A percentile compares a stretch with the other conserved stretches of the same genome.
Evolutionary conservation across 2,797 vertebrate species (phyloP).

Genomic region (Melanotaenia parkinsoni): DNA sequence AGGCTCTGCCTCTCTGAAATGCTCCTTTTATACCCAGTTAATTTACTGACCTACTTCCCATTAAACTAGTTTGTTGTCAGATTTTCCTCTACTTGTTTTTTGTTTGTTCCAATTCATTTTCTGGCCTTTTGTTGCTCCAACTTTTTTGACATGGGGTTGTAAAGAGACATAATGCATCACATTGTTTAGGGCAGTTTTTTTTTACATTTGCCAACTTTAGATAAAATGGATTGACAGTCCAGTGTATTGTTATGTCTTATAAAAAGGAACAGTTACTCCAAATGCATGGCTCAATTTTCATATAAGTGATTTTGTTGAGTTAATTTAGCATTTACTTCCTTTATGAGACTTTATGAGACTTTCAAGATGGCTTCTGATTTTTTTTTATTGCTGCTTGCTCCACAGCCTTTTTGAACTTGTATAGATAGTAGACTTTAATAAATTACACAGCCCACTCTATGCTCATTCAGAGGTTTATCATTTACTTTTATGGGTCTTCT

Average conservation of each 20-base stretch:
- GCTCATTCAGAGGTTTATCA: not conserved
- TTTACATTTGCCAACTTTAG: constrained; percentile 33
- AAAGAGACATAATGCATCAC: not conserved
- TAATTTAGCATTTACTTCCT: constrained; percentile 10
- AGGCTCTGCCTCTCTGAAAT: no score
- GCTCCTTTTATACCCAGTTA: no score
- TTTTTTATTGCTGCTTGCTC: not conserved
- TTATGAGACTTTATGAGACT: constrained; percentile 1
- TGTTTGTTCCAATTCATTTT: not conserved
- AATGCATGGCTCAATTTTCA: constrained; percentile 28
- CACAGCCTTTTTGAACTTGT: not conserved
- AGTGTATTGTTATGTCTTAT: constrained; percentile 9
- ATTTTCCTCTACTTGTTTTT: no score
- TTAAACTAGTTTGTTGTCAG: no score
- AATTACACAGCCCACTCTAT: not conserved
- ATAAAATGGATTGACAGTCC: constrained; percentile 51
- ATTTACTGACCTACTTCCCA: no score
- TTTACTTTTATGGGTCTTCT: not conserved
- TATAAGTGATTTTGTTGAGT: constrained; percentile 17
- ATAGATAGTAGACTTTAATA: not conserved
- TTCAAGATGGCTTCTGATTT: not conserved
- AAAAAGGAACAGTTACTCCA: no score
- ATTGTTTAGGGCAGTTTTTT: constrained; percentile 20
- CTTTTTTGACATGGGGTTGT: no score
- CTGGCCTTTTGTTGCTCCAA: not conserved